Evolutionary conservation across 1,140 invertebrate genomes (phyloP), one percentile per base, ranked within the genome.

Genomic region (Heliothis subflexa): DNA sequence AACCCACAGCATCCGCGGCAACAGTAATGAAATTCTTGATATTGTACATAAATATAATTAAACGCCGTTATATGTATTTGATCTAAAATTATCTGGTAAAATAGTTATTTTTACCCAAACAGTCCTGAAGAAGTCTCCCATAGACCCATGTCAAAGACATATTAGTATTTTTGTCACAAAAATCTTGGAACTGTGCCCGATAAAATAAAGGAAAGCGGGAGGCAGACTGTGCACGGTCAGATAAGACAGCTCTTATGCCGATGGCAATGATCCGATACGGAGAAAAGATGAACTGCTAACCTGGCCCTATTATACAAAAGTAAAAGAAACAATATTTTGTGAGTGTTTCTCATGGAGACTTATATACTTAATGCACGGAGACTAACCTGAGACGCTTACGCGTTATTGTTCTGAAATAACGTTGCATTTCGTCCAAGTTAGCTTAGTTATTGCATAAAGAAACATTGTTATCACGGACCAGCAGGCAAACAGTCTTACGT

Each of bases 121-220:
- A 9, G 54, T 55, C 7, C 54, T 55, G 16, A 16, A 55, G 40
- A 3, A 21, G 61, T 64, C 14, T 64, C 0, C 33, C 33, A 33
- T 33, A 33, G 33, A 33, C 33, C 33, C 61, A n/a, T 28, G 59
- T 62, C 59, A 62, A 40, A 62, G 40, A 62, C 40, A 12, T 62
- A 62, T 40, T 62, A 62, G 13, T 62, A 62, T 62, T 62, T 62
- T 62, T 62, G 59, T 62, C 59, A 28, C 59, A 62, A 62, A 45
- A 62, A 14, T 62, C 28, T 62, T 62, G 59, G 59, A 62, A 40
- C 33, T 40, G 4, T 62, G 59, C 33, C 59, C 57, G 25, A 40
- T 16, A 64, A 47, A 45, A 45, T 45, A 64, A 64, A 45, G 10
- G n/a, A 64, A 28, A n/a, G 12, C 9, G 40, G 16, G 14, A 66